Conservation (phyloP, 2,113 vertebrate species). For the Ptilonorhynchus violaceus region DNA sequence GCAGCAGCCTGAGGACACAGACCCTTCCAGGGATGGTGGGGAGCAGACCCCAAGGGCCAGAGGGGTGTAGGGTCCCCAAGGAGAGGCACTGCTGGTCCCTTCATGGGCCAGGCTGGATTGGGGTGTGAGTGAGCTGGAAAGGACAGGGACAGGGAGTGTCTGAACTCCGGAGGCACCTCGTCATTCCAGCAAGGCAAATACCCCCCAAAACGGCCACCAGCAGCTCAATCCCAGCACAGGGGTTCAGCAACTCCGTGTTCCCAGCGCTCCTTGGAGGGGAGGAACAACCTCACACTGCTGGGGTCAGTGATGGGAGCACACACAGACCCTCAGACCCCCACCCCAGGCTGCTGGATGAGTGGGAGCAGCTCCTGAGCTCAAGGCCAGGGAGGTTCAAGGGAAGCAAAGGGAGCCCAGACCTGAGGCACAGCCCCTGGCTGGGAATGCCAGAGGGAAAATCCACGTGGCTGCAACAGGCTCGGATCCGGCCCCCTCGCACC, state of each 20-base stretch:
- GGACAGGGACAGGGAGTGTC: background rate
- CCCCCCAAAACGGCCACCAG: background rate
- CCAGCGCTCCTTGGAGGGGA: background rate
- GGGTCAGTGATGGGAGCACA: background rate
- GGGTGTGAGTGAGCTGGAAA: background rate
- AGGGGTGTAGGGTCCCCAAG: background rate
- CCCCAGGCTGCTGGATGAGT: background rate
- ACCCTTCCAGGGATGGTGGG: background rate
- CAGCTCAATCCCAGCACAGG: background rate
- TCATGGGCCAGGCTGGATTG: background rate
- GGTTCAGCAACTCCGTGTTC: background rate
- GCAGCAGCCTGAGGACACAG: background rate
- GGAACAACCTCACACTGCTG: background rate
- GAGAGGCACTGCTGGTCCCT: background rate
- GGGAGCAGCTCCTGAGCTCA: background rate
- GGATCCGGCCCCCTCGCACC: fast-evolving
- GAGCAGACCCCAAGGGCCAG: background rate
- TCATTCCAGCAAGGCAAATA: background rate
- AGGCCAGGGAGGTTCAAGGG: background rate
- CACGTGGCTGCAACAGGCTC: fast-evolving
- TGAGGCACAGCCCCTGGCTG: fast-evolving
- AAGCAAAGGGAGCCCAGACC: background rate
- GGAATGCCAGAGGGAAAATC: background rate
- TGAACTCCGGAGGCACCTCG: background rate
- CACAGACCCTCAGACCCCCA: too few relatives aligned